Evolutionary conservation across 2,888 invertebrate genomes (phyloP).

Genomic region (Tetragonisca angustula): DNA sequence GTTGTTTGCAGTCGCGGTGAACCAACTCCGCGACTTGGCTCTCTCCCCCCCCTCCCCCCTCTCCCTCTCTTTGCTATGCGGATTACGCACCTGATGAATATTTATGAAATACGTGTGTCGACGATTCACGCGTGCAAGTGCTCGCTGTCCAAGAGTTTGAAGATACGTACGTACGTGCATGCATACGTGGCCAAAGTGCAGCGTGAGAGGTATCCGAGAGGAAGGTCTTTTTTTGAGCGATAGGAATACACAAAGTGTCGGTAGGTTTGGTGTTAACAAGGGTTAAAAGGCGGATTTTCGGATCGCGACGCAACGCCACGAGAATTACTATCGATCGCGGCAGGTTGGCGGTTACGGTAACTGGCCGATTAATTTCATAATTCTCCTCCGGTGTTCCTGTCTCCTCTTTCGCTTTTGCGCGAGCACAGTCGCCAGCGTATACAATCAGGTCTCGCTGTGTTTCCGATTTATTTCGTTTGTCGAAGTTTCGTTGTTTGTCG

Average conservation of each 20-base stretch:
- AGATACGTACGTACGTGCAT: background rate
- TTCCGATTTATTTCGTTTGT: slow-evolving; percentile 2
- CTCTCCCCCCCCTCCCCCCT: slow-evolving; percentile 10
- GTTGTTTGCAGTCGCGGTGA: slow-evolving; percentile 5
- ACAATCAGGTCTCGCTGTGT: background rate
- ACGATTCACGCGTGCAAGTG: background rate
- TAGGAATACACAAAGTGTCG: too few species aligned
- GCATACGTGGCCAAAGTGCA: background rate
- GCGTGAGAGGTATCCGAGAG: background rate
- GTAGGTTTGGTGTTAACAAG: too few species aligned
- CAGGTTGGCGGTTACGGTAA: background rate
- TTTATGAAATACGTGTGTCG: slow-evolving; percentile 32
- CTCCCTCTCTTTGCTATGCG: slow-evolving; percentile 26
- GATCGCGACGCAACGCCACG: background rate
- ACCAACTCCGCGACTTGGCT: background rate
- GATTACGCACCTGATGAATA: slow-evolving; percentile 32
- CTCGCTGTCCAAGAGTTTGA: background rate
- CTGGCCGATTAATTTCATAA: slow-evolving; percentile 3
- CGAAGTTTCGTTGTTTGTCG: slow-evolving; percentile 27
- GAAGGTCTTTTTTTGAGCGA: background rate
- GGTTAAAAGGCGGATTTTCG: background rate
- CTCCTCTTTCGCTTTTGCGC: background rate
- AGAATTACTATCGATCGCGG: slow-evolving; percentile 8
- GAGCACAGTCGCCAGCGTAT: slow-evolving; percentile 5
- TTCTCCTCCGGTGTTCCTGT: too few species aligned